phyloP scores from a whole-genome alignment of 1,140 invertebrate genomes.

The Triops cancriformis region DNA sequence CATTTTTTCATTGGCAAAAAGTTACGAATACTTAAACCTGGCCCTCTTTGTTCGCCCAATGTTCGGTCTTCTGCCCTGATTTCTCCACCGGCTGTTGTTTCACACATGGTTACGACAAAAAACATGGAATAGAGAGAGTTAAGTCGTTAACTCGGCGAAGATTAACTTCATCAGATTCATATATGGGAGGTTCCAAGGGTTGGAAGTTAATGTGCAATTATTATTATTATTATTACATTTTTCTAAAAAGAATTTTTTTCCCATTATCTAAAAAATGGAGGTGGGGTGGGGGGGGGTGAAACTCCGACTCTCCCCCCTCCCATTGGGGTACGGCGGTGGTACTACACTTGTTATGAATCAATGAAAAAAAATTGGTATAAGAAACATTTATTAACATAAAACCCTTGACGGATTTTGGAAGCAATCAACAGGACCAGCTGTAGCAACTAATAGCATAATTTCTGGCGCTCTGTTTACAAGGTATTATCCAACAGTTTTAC shows the following conservation, averaged over 20 bases:
- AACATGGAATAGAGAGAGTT: too few species aligned
- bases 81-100: conserved; percentile 52
- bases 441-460: not conserved
- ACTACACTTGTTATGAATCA: not conserved
- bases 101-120: too few species aligned
- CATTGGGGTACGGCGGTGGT: too few species aligned
- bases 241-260: too few species aligned
- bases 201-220: too few species aligned
- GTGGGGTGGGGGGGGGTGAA: too few species aligned
- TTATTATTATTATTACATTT: too few species aligned
- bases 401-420: not conserved
- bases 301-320: too few species aligned
- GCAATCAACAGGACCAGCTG: not conserved
- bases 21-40: conserved; percentile 69
- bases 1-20: conserved; percentile 72
- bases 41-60: conserved; percentile 62
- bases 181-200: too few species aligned
- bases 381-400: not conserved
- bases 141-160: too few species aligned
- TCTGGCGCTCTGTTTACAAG: not conserved
- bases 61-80: conserved; percentile 76
- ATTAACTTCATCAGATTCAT: too few species aligned
- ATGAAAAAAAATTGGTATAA: not conserved
- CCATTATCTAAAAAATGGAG: too few species aligned
- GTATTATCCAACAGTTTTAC: not conserved